Conservation (phyloP, 2,797 vertebrate species). For the Fratercula arctica region DNA sequence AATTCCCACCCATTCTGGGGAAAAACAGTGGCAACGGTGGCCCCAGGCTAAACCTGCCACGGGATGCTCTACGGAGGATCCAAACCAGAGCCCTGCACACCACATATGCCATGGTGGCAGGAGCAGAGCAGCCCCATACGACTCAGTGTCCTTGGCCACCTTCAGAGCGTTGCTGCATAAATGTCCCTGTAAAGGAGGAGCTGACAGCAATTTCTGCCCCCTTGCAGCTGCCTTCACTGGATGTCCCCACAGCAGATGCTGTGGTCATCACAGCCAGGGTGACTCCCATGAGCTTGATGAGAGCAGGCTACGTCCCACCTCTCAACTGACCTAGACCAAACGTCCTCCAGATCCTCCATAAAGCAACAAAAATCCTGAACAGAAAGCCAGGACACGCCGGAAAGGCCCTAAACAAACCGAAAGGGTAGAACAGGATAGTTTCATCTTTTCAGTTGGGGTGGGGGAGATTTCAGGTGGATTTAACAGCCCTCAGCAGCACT, state of each 20-base stretch:
- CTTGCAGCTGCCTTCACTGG: accelerated
- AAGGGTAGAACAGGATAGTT: not conserved
- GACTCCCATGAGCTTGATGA: not conserved
- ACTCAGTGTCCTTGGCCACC: not conserved
- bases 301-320: not conserved
- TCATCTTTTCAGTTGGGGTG: not conserved
- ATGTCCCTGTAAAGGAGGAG: not conserved
- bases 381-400: not conserved
- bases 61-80: not conserved
- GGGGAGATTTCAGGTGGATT: not conserved
- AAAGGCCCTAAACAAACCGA: not conserved
- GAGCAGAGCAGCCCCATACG: not conserved
- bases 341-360: not conserved
- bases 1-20: not conserved
- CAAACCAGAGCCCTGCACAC: not conserved
- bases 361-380: not conserved
- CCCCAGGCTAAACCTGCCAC: not conserved
- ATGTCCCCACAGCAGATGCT: not conserved
- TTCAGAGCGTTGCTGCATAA: not conserved
- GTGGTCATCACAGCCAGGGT: not conserved
- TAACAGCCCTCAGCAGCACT: not conserved
- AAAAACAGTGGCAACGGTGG: accelerated
- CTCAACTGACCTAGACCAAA: not conserved
- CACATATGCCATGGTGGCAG: accelerated
- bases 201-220: not conserved